Evolutionary conservation across 2,113 vertebrate species (phyloP).

Genomic region (Erythrocercus mccallii): DNA sequence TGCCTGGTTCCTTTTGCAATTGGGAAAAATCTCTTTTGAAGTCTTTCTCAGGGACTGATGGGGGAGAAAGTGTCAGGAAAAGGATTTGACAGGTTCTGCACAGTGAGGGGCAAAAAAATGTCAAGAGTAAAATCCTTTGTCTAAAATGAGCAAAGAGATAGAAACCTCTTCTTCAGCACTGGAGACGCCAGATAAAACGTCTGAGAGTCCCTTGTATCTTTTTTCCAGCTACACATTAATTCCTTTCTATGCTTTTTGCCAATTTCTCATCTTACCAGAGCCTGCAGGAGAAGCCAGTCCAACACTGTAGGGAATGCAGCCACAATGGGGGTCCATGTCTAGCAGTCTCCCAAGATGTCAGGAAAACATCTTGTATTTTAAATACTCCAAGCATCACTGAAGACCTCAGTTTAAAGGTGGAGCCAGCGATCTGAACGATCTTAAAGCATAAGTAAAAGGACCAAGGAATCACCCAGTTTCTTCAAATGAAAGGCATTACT

Average conservation of each 20-base stretch:
- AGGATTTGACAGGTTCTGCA: slow-evolving; percentile 46
- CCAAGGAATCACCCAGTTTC: not conserved
- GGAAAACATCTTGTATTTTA: not conserved
- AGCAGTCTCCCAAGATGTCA: not conserved
- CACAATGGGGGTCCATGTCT: not conserved
- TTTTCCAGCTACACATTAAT: slow-evolving; percentile 28
- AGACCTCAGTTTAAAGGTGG: not conserved
- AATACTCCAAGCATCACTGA: not conserved
- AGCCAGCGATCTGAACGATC: not conserved
- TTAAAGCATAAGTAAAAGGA: not conserved
- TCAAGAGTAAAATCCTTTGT: slow-evolving; percentile 7
- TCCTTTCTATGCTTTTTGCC: not conserved
- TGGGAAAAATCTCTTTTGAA: slow-evolving; percentile 55
- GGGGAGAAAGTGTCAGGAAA: slow-evolving; percentile 54
- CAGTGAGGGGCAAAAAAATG: not conserved
- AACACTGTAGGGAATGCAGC: not conserved
- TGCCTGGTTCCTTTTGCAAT: slow-evolving; percentile 27
- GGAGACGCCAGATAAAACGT: slow-evolving; percentile 20
- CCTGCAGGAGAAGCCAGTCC: not conserved
- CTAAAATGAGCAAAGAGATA: slow-evolving; percentile 14
- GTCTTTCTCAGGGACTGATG: not conserved
- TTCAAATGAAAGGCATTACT: not conserved
- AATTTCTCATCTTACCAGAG: slow-evolving; percentile 27
- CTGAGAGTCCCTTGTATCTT: not conserved
- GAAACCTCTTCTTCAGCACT: slow-evolving; percentile 19